Evolutionary conservation across 2,797 vertebrate genomes (phyloP).

Genomic region (Eurystomus glaucurus): DNA sequence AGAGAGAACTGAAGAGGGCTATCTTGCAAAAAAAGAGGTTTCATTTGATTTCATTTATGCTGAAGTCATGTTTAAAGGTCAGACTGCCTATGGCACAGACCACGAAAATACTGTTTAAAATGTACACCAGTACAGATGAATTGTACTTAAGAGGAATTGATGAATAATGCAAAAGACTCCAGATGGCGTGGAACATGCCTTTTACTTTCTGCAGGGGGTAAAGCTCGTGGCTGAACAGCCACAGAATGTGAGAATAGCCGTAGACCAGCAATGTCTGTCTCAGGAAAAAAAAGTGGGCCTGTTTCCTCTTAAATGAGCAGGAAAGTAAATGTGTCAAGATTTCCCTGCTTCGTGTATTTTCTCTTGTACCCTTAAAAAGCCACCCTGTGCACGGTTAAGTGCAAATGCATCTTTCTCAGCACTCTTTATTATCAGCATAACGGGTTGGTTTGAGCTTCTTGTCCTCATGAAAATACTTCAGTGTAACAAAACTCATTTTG

Average conservation of each 20-base stretch:
- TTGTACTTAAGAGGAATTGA: neutral
- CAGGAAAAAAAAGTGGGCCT: neutral
- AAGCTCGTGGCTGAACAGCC: neutral
- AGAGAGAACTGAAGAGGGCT: neutral
- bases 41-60: conserved; percentile 3
- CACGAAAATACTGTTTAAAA: conserved; percentile 7
- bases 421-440: neutral
- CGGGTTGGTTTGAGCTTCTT: neutral
- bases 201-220: neutral
- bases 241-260: neutral
- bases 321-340: neutral
- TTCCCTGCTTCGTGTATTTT: neutral
- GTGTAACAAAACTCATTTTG: neutral
- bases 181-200: neutral
- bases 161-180: conserved; percentile 26
- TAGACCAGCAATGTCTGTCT: neutral
- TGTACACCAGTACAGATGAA: neutral
- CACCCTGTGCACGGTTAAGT: neutral
- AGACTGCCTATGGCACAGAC: neutral
- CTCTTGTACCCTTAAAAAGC: neutral
- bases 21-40: neutral
- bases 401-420: neutral
- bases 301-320: neutral
- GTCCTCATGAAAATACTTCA: neutral
- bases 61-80: conserved; percentile 6